phyloP scores from a whole-genome alignment of 2,797 vertebrate genomes.

The Aldrovandia affinis region DNA sequence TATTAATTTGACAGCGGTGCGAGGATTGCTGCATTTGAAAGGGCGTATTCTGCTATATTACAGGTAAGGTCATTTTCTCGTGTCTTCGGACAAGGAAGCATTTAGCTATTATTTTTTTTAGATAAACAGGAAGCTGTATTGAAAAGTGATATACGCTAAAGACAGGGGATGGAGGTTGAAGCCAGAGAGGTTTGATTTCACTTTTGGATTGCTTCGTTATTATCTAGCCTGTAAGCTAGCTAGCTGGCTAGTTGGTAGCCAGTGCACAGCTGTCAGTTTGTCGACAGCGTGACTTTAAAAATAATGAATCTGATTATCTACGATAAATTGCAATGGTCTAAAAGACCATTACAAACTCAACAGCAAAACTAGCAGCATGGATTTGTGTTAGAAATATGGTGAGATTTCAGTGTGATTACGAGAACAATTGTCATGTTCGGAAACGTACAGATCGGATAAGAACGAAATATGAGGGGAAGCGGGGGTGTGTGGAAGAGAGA shows the following conservation, averaged over 20 bases:
- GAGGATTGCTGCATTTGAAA: constrained; percentile 16
- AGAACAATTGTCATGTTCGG: background rate
- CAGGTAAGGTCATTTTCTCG: constrained; percentile 26
- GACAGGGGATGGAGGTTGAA: background rate
- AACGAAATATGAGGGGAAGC: background rate
- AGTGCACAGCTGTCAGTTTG: background rate
- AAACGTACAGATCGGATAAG: background rate
- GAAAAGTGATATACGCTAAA: background rate
- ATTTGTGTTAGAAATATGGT: background rate
- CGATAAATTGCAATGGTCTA: background rate
- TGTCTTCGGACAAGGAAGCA: background rate
- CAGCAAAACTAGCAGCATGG: background rate
- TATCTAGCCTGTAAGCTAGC: background rate
- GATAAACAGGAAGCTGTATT: constrained; percentile 10
- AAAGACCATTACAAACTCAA: background rate
- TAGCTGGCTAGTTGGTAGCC: background rate
- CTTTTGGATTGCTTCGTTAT: constrained; percentile 9
- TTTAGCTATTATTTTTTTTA: constrained; percentile 2
- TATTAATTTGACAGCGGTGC: constrained; percentile 1
- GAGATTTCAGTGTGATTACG: background rate
- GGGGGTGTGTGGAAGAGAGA: too few relatives aligned
- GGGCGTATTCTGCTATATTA: background rate
- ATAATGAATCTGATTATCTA: constrained; percentile 10
- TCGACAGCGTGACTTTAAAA: background rate
- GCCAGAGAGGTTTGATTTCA: constrained; percentile 10